phyloP scores from a whole-genome alignment of 2,113 vertebrate genomes.

The Boleophthalmus pectinirostris region DNA sequence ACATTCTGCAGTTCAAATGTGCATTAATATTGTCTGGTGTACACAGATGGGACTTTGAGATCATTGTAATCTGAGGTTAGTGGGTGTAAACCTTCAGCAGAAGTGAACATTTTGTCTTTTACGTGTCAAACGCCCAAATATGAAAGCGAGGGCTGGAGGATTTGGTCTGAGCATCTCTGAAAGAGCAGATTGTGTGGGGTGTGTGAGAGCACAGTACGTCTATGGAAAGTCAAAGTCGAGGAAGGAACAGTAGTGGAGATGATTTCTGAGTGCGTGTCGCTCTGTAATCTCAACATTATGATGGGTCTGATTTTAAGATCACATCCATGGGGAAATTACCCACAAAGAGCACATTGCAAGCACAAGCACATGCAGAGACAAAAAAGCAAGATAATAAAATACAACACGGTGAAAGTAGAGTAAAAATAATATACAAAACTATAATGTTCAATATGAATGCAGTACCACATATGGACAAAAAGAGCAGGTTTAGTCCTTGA shows the following conservation, averaged over 20 bases:
- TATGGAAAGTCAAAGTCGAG: neutral
- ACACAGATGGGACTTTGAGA: neutral
- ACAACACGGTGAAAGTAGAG: too few relatives aligned
- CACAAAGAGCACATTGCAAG: too few relatives aligned
- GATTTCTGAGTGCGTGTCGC: neutral
- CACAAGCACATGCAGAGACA: too few relatives aligned
- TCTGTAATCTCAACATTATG: too few relatives aligned
- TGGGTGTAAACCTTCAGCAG: neutral
- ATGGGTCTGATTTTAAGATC: too few relatives aligned
- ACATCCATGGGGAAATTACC: too few relatives aligned
- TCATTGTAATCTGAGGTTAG: neutral
- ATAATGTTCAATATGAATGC: too few relatives aligned
- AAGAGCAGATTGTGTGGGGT: neutral
- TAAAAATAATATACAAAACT: too few relatives aligned
- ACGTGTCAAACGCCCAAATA: neutral
- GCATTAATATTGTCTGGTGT: neutral
- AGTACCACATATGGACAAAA: too few relatives aligned
- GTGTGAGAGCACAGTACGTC: neutral
- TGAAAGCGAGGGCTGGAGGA: neutral
- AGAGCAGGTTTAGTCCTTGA: too few relatives aligned
- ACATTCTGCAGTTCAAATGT: neutral
- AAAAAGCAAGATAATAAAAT: too few relatives aligned
- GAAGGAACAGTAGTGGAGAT: neutral
- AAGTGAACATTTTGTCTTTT: neutral
- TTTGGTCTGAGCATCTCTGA: neutral